phyloP scores from a whole-genome alignment of 2,113 vertebrate genomes.

The Pogona vitticeps region DNA sequence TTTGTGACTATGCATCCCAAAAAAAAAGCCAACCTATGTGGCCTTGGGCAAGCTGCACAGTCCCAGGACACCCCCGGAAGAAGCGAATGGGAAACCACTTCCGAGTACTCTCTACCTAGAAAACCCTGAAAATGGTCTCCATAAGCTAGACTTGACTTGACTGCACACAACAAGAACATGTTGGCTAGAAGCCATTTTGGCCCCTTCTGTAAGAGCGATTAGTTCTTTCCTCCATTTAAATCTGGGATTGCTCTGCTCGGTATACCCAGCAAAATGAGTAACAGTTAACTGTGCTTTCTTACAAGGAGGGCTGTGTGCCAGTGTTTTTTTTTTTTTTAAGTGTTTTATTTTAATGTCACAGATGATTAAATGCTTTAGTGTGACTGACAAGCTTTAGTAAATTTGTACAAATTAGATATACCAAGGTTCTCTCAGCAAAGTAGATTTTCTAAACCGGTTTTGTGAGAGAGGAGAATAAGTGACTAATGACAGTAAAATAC shows the following conservation, averaged over 20 bases:
- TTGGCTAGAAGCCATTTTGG: background rate
- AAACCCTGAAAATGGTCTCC: too few relatives aligned
- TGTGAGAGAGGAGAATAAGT: slow-evolving; percentile 65
- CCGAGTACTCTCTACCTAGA: too few relatives aligned
- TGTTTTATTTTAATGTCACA: slow-evolving; percentile 74
- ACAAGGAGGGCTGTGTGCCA: slow-evolving; percentile 58
- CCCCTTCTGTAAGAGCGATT: background rate
- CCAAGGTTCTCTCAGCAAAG: background rate
- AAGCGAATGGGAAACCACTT: too few relatives aligned
- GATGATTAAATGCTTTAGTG: slow-evolving; percentile 70
- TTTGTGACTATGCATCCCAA: too few relatives aligned
- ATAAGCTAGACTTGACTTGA: too few relatives aligned
- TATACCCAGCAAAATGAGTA: slow-evolving; percentile 49
- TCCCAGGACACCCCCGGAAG: too few relatives aligned
- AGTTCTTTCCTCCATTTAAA: too few relatives aligned
- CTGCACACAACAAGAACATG: background rate
- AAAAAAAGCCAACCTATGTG: too few relatives aligned
- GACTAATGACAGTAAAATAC: slow-evolving; percentile 69
- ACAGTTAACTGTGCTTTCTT: slow-evolving; percentile 55
- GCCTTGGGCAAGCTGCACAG: too few relatives aligned
- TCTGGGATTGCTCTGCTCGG: slow-evolving; percentile 6
- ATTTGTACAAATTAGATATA: slow-evolving; percentile 6
- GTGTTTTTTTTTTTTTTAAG: slow-evolving; percentile 53
- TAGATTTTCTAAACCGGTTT: slow-evolving; percentile 39
- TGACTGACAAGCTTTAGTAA: slow-evolving; percentile 64